Conservation (phyloP, 2,113 vertebrate species). For the Ellobius talpinus region DNA sequence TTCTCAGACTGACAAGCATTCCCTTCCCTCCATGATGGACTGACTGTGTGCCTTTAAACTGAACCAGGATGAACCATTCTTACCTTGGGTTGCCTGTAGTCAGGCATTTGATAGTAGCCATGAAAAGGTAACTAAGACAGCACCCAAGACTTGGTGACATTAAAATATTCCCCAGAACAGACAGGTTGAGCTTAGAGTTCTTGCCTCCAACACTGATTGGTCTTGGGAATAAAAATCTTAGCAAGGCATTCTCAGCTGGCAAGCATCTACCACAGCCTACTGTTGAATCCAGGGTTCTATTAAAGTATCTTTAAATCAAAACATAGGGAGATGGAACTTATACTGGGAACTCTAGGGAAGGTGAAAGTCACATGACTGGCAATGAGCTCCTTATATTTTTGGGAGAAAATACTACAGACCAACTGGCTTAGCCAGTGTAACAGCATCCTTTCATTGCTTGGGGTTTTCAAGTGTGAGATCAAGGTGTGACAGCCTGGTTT, state of each 20-base stretch:
- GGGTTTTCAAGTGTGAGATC: background rate
- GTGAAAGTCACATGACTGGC: background rate
- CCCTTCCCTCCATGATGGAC: background rate
- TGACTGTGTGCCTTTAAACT: background rate
- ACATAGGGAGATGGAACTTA: fast-evolving
- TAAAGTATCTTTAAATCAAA: background rate
- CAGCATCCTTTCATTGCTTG: fast-evolving
- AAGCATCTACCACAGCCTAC: fast-evolving
- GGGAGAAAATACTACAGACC: background rate
- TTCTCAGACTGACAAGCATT: too few species aligned
- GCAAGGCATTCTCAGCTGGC: too few species aligned
- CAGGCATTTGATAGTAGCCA: background rate
- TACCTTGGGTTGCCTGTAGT: background rate
- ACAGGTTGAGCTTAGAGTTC: fast-evolving
- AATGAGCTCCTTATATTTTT: fast-evolving
- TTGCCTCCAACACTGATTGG: fast-evolving
- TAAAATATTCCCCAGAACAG: fast-evolving
- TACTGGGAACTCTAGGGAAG: background rate
- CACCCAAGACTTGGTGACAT: fast-evolving
- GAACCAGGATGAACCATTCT: background rate
- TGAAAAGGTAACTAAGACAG: too few species aligned
- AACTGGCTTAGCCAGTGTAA: fast-evolving
- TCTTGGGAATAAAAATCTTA: fast-evolving
- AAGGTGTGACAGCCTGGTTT: fast-evolving
- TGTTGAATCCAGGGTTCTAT: background rate